Base-by-base conservation (phyloP, 2,888 invertebrate species). In the Parnassius mnemosyne region DNA sequence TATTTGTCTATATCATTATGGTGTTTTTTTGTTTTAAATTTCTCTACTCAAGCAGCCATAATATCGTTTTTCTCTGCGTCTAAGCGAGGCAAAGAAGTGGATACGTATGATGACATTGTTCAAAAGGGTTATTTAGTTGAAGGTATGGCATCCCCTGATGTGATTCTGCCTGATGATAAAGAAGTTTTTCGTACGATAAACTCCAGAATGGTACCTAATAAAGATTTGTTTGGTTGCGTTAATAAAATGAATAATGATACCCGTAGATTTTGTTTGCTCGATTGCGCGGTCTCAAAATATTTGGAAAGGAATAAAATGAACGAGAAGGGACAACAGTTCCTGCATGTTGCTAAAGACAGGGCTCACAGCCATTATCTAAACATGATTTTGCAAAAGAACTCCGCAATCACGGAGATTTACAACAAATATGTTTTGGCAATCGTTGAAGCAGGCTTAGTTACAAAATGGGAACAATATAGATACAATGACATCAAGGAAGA, bases 71-170 rank as follows among this genome's bases (percentile, higher is more conserved):
- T 91, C 60, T 85, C 88, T 10, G 86, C 85, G 2, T 77, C 76
- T 12, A 89, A 85, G 66, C 81, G 86, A 65, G 89, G 88, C 0
- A 84, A 81, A 65, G 89, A 92, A 55, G 81, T 92, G 0, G 82
- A 92, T 41, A 87, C 89, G 0, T 90, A 87, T 62, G 82, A 87
- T 12, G 91, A 92, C 67, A 72, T 92, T 2, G 77, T 87, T 50
- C 80, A 83, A 64, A 89, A 81, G 59, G 89, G 84, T 3, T 90
- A 87, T 60, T 68, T 60, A 1, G 81, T 92, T 50, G 85, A 91
- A 77, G 91, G 88, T 0, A 73, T 90, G 67, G 79, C 86, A 3
- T 87, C 91, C 0, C 92, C 92, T 2, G 92, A 92, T 67, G 73
- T 83, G 7, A 67, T 88, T 9, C 77, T 91, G 5, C 90, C 92